phyloP scores from a whole-genome alignment of 2,113 vertebrate species.

The Bubalus kerabau region DNA sequence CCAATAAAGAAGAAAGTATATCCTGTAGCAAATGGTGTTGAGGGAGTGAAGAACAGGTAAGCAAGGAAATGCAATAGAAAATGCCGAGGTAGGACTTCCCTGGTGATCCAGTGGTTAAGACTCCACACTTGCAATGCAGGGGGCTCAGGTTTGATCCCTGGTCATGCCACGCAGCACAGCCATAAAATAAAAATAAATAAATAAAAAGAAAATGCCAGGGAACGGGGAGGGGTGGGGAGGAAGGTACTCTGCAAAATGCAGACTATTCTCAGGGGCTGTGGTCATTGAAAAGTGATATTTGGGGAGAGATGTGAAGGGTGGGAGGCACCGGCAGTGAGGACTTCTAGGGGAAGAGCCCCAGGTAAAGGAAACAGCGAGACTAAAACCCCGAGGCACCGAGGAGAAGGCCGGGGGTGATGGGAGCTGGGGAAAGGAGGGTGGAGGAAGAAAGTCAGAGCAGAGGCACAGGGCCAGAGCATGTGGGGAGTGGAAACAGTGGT shows the following conservation, averaged over 20 bases:
- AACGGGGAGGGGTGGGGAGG: not conserved
- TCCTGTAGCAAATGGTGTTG: no score
- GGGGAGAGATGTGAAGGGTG: not conserved
- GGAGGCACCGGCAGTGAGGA: not conserved
- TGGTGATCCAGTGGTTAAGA: not conserved
- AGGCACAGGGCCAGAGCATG: not conserved
- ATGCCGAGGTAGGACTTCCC: not conserved
- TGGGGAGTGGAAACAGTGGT: not conserved
- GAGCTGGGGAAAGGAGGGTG: not conserved
- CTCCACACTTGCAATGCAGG: not conserved
- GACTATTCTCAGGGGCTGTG: not conserved
- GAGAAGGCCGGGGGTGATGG: not conserved
- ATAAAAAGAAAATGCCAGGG: not conserved
- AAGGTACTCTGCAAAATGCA: not conserved
- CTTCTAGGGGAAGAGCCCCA: not conserved
- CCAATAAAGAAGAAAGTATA: not conserved
- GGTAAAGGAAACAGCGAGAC: not conserved
- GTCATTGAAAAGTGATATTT: not conserved
- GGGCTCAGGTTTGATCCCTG: not conserved
- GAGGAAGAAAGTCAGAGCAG: not conserved
- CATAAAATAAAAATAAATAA: not conserved
- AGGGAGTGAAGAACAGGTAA: not conserved
- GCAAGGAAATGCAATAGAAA: not conserved
- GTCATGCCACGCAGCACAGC: not conserved
- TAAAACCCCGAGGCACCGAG: not conserved